Conservation (phyloP, 2,113 vertebrate genomes). For the Asarcornis scutulata region DNA sequence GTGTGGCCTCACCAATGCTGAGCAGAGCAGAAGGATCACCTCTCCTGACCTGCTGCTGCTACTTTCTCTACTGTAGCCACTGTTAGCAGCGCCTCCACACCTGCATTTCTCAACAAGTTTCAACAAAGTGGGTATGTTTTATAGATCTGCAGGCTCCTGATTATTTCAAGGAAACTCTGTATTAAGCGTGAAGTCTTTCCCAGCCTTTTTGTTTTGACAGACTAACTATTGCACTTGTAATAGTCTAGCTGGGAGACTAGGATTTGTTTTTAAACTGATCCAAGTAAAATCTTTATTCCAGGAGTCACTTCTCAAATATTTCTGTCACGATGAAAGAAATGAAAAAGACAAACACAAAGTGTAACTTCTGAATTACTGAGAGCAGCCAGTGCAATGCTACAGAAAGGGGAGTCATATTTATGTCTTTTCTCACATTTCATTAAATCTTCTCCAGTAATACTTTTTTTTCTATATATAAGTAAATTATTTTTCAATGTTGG, state of each 20-base stretch:
- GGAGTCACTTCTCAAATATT: neutral
- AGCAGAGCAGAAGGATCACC: too few species aligned
- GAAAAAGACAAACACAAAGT: neutral
- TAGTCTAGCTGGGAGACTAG: neutral
- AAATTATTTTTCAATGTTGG: neutral
- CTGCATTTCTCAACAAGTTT: neutral
- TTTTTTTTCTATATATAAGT: neutral
- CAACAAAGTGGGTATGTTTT: neutral
- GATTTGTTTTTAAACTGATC: neutral
- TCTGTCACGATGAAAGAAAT: neutral
- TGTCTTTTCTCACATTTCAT: neutral
- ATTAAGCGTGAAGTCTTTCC: neutral
- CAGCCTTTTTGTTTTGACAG: neutral
- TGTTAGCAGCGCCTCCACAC: neutral
- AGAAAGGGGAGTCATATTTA: neutral
- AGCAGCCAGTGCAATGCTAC: neutral
- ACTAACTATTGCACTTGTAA: neutral
- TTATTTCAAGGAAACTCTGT: neutral
- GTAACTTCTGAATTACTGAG: neutral
- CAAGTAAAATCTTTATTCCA: neutral
- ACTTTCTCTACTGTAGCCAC: too few species aligned
- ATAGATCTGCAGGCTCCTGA: neutral
- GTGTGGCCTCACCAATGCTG: too few species aligned
- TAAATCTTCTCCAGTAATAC: neutral
- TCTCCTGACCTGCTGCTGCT: too few species aligned